Percentiles rank a stretch among this genome's conserved stretches.
These are phyloP conservation scores for Clostera curtula DNA, from an alignment of 2,888 invertebrate genomes.

Conservation along the genomic window DNA sequence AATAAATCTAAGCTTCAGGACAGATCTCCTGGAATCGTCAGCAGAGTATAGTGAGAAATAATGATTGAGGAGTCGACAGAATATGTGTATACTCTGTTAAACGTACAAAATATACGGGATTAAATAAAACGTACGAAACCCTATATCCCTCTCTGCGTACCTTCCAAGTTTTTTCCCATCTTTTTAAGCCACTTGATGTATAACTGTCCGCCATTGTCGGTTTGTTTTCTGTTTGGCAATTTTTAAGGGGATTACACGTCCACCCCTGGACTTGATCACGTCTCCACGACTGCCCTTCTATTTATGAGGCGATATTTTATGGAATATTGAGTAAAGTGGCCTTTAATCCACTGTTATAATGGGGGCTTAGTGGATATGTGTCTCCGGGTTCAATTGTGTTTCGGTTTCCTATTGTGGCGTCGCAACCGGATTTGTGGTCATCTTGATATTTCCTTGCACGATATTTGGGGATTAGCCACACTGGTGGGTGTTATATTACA, in stretches of 20 bases:
- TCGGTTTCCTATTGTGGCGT: conserved; percentile 51
- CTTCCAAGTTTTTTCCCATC: conserved; percentile 24
- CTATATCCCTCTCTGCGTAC: conserved; percentile 38
- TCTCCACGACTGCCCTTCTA: conserved; percentile 59
- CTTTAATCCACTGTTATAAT: conserved; percentile 73
- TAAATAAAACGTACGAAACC: conserved; percentile 40
- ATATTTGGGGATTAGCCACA: conserved; percentile 4
- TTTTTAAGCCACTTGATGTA: conserved; percentile 65
- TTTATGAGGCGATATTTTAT: conserved; percentile 72
- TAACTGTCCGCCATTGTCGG: conserved; percentile 54
- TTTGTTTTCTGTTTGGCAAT: conserved; percentile 72
- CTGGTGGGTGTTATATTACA: background rate
- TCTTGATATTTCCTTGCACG: conserved; percentile 20
- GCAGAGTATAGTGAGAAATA: too few relatives aligned
- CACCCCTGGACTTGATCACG: conserved; percentile 57
- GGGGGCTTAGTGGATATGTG: conserved; percentile 46
- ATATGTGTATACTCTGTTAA: too few relatives aligned
- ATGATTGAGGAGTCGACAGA: too few relatives aligned
- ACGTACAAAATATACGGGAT: too few relatives aligned
- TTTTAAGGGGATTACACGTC: conserved; percentile 68
- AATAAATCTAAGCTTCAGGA: too few relatives aligned
- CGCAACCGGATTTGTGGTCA: conserved; percentile 34
- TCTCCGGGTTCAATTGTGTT: conserved; percentile 52
- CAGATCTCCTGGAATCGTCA: too few relatives aligned
- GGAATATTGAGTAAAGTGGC: conserved; percentile 73